Evolutionary conservation across 2,797 vertebrate species (phyloP).

Genomic region (Poecilia wingei): DNA sequence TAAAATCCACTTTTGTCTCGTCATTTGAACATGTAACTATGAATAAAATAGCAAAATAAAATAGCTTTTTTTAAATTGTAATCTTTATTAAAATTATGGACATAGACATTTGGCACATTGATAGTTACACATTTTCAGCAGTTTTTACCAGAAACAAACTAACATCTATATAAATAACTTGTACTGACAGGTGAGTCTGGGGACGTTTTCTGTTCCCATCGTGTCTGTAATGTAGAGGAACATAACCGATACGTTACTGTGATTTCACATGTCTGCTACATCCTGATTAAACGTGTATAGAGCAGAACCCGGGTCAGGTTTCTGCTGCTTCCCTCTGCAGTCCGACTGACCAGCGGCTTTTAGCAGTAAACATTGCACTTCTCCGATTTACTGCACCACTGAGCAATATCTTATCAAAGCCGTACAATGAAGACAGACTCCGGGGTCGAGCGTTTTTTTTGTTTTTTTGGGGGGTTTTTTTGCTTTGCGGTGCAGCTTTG

Average conservation of each 20-base stretch:
- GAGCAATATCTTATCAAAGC: constrained; percentile 49
- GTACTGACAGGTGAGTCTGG: neutral
- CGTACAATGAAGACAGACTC: constrained; percentile 31
- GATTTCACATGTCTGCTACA: constrained; percentile 11
- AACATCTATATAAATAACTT: neutral
- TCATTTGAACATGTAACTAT: neutral
- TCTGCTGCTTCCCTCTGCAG: constrained; percentile 15
- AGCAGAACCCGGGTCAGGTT: constrained; percentile 18
- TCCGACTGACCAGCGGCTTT: constrained; percentile 12
- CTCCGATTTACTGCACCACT: constrained; percentile 27
- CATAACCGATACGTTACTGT: neutral
- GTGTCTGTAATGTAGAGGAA: neutral
- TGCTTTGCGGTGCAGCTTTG: neutral
- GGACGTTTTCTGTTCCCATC: neutral
- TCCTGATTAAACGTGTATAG: constrained; percentile 5
- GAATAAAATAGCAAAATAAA: neutral
- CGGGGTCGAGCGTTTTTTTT: constrained; percentile 24
- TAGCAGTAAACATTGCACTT: constrained; percentile 45
- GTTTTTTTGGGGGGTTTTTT: constrained; percentile 15
- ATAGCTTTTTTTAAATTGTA: neutral
- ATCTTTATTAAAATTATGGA: neutral
- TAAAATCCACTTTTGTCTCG: neutral
- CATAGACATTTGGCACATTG: neutral
- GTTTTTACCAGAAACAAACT: neutral
- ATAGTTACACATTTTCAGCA: neutral